These are phyloP conservation scores for Calidris pygmaea DNA, from an alignment of 2,113 vertebrate species.

Conservation along the genomic window DNA sequence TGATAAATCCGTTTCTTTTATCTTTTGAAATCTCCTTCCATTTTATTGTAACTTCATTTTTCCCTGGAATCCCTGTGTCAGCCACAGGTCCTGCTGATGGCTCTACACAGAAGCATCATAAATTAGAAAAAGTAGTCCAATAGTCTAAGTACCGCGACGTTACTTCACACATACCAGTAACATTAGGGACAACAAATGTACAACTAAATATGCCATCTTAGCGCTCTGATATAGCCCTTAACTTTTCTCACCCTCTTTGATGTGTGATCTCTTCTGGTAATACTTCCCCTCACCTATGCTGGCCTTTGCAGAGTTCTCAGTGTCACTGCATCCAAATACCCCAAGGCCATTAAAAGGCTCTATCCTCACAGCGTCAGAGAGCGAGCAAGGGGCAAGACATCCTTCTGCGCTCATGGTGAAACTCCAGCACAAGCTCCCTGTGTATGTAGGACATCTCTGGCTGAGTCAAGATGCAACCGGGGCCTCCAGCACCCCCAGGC, in stretches of 20 bases:
- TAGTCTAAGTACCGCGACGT: neutral
- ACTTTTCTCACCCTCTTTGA: neutral
- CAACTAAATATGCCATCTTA: neutral
- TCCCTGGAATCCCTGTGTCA: conserved; percentile 11
- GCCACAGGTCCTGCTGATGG: conserved; percentile 64
- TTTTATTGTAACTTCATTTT: conserved; percentile 64
- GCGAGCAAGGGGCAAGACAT: neutral
- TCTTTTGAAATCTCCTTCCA: conserved; percentile 73
- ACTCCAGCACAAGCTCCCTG: neutral
- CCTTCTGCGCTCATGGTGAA: neutral
- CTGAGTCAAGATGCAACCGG: neutral
- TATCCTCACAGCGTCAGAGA: neutral
- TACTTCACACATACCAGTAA: neutral
- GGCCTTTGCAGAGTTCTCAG: neutral
- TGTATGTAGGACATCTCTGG: neutral
- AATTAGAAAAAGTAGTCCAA: neutral
- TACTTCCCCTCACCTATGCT: neutral
- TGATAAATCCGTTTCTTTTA: conserved; percentile 71
- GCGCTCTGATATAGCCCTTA: neutral
- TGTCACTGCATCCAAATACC: neutral
- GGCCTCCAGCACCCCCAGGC: neutral
- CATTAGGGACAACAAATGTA: neutral
- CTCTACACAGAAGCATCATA: conserved; percentile 34
- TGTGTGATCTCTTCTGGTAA: neutral
- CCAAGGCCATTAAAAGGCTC: neutral